phyloP scores from a whole-genome alignment of 2,888 invertebrate genomes.

The Biston stratarius region DNA sequence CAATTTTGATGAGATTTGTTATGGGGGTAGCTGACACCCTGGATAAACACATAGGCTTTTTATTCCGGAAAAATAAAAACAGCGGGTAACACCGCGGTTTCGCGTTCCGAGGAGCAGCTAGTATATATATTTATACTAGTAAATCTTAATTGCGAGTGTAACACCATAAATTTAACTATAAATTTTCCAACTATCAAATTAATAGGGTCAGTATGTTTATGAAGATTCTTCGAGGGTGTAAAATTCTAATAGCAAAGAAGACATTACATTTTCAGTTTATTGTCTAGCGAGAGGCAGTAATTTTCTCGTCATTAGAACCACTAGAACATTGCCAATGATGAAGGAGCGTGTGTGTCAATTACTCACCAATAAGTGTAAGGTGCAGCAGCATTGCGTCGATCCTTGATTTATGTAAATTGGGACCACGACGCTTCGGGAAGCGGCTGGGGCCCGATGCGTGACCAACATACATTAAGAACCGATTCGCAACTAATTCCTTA shows the following conservation, averaged over 20 bases:
- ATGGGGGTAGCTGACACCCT: no score
- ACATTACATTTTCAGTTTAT: neutral
- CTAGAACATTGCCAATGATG: conserved; percentile 30
- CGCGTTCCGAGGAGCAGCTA: no score
- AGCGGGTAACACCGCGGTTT: no score
- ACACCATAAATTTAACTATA: conserved; percentile 2
- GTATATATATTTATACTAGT: neutral
- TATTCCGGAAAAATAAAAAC: no score
- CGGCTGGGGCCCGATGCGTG: conserved; percentile 51
- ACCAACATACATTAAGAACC: conserved; percentile 46
- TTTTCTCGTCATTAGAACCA: conserved; percentile 18
- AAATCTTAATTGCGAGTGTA: neutral
- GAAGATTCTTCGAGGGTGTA: conserved; percentile 1
- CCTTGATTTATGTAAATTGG: conserved; percentile 74
- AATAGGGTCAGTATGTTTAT: conserved; percentile 13
- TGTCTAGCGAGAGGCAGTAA: neutral
- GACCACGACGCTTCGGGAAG: conserved; percentile 55
- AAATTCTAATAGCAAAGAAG: neutral
- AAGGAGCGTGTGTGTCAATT: conserved; percentile 50
- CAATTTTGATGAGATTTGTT: no score
- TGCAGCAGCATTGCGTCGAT: conserved; percentile 52
- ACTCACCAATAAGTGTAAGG: conserved; percentile 59
- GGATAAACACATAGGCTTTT: no score
- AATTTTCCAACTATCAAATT: conserved; percentile 10
- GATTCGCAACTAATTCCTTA: conserved; percentile 42